Percentiles rank a stretch among this genome's conserved stretches.
Evolutionary conservation across 1,140 invertebrate genomes (phyloP).

Genomic region (Drosophila parabipectinata): DNA sequence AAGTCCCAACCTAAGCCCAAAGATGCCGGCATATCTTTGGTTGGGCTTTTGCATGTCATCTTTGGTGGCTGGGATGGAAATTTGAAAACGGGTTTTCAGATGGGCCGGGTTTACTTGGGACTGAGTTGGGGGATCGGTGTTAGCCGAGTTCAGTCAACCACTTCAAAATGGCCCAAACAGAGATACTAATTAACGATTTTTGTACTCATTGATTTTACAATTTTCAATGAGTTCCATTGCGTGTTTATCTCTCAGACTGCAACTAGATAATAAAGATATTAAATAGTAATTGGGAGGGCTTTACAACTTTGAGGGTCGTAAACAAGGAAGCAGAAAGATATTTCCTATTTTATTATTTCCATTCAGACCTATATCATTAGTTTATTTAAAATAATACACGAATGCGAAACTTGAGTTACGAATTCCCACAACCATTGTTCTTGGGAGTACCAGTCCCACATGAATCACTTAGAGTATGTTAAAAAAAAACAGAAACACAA

Average conservation of each 20-base stretch:
- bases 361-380: constrained; percentile 7
- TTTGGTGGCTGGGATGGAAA: constrained; percentile 20
- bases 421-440: constrained; percentile 42
- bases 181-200: constrained; percentile 7
- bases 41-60: constrained; percentile 13
- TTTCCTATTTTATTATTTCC: constrained; percentile 19
- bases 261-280: not conserved
- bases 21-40: constrained; percentile 23
- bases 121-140: constrained; percentile 20
- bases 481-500: constrained; percentile 11
- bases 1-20: constrained; percentile 3
- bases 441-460: constrained; percentile 3
- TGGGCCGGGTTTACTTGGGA: constrained; percentile 23
- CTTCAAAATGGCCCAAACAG: constrained; percentile 3
- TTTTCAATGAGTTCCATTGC: not conserved
- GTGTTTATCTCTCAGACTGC: not conserved
- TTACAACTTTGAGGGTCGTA: not conserved
- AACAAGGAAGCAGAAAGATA: constrained; percentile 3
- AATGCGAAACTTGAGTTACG: not conserved
- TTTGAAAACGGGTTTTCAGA: constrained; percentile 33
- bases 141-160: constrained; percentile 39
- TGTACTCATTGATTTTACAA: constrained; percentile 2
- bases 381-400: constrained; percentile 11
- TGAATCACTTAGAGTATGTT: not conserved
- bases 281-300: not conserved